Conservation (phyloP, 2,888 invertebrate species). For the Homarus gammarus region DNA sequence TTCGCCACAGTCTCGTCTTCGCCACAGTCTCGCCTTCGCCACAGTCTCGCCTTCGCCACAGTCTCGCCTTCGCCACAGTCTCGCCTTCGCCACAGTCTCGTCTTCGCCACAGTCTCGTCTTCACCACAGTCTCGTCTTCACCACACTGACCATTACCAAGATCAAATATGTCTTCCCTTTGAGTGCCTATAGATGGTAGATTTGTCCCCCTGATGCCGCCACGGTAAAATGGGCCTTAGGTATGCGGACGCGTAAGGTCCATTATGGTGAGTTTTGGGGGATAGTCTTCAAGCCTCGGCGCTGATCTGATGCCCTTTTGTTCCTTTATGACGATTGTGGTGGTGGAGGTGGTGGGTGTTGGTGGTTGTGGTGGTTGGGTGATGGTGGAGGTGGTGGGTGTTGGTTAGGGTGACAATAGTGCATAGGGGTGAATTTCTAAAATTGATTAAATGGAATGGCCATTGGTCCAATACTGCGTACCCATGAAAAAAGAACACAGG, state of each 20-base stretch:
- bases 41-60: background rate
- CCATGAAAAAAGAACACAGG: too few relatives aligned
- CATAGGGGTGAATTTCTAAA: too few relatives aligned
- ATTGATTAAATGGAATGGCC: too few relatives aligned
- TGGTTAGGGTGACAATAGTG: too few relatives aligned
- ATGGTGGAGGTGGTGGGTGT: background rate
- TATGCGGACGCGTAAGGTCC: background rate
- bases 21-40: background rate
- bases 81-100: background rate
- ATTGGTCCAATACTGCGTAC: too few relatives aligned
- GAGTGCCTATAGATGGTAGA: background rate
- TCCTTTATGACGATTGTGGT: background rate
- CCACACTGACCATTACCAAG: background rate
- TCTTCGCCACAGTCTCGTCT: background rate
- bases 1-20: too few relatives aligned
- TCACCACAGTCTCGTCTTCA: too few relatives aligned
- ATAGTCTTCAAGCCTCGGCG: background rate
- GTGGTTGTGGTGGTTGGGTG: background rate
- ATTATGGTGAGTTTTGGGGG: background rate
- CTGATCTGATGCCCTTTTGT: background rate
- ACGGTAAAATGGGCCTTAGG: background rate
- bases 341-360: background rate
- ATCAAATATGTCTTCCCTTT: constrained; percentile 1
- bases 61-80: too few relatives aligned
- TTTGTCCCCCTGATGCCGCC: background rate